These are phyloP conservation scores for Paedocypris micromegethes DNA, from an alignment of 2,797 vertebrate genomes.

Conservation along the genomic window DNA sequence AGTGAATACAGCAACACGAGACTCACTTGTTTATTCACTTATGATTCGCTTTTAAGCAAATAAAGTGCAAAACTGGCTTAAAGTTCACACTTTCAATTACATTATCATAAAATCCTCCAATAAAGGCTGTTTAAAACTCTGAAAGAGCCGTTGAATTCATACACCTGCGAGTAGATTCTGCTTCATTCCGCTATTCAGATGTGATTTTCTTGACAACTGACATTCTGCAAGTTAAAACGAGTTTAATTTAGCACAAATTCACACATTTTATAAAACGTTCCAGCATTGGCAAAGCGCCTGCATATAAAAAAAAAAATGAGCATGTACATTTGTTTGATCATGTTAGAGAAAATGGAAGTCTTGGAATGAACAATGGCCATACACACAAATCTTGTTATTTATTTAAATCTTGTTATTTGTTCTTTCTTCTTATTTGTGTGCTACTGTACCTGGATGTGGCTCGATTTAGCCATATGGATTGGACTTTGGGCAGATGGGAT, in stretches of 20 bases:
- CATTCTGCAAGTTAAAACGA: too few species aligned
- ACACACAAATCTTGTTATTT: too few species aligned
- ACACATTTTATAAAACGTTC: too few species aligned
- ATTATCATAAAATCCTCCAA: background rate
- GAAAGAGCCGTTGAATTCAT: background rate
- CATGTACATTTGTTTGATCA: too few species aligned
- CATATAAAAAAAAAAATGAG: too few species aligned
- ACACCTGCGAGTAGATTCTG: background rate
- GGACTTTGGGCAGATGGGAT: slow-evolving; percentile 11
- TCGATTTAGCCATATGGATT: slow-evolving; percentile 3
- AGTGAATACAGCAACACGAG: background rate
- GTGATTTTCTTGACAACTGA: too few species aligned
- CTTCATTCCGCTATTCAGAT: too few species aligned
- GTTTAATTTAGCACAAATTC: too few species aligned
- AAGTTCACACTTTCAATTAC: background rate
- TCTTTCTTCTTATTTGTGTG: background rate
- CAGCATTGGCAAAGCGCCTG: too few species aligned
- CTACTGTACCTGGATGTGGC: background rate
- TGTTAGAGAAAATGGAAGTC: too few species aligned
- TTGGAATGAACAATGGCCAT: too few species aligned
- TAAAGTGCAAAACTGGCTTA: background rate
- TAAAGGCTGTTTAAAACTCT: slow-evolving; percentile 1
- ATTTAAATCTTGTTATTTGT: slow-evolving; percentile 3
- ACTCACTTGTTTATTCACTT: background rate
- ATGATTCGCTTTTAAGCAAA: background rate